phyloP scores from a whole-genome alignment of 2,797 vertebrate genomes.

The Sebastes hubbsi region DNA sequence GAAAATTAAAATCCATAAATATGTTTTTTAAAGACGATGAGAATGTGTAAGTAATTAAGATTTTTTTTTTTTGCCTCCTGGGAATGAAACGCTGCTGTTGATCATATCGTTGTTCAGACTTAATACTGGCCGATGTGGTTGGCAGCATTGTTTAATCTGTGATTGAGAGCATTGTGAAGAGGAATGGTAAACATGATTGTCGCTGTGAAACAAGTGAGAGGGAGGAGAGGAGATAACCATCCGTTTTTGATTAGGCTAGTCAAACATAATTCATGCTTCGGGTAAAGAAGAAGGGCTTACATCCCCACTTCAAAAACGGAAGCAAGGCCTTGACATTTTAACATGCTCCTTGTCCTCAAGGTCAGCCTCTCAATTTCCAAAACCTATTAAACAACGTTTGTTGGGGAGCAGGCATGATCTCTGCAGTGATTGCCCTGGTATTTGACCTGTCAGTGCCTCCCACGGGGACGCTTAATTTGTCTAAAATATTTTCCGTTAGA shows the following conservation, averaged over 20 bases:
- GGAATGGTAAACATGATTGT: conserved; percentile 64
- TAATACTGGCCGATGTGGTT: conserved; percentile 64
- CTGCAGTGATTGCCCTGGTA: conserved; percentile 23
- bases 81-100: conserved; percentile 77
- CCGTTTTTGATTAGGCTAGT: conserved; percentile 48
- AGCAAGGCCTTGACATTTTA: conserved; percentile 16
- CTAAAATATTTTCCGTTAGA: conserved; percentile 54
- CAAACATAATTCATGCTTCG: conserved; percentile 43
- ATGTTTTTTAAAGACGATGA: conserved; percentile 55
- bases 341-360: conserved; percentile 25
- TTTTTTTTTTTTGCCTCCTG: conserved; percentile 47
- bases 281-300: conserved; percentile 25
- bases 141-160: conserved; percentile 62
- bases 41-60: conserved; percentile 82
- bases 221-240: conserved; percentile 38
- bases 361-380: conserved; percentile 29
- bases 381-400: conserved; percentile 38
- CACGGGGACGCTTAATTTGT: conserved; percentile 23
- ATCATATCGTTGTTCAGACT: conserved; percentile 83
- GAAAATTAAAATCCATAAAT: conserved; percentile 76
- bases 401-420: neutral
- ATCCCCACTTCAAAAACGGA: conserved; percentile 21
- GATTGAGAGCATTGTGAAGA: conserved; percentile 78
- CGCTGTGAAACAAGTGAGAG: conserved; percentile 43
- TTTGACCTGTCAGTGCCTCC: conserved; percentile 24